phyloP scores from a whole-genome alignment of 2,888 invertebrate genomes.

The Pimpla rufipes region DNA sequence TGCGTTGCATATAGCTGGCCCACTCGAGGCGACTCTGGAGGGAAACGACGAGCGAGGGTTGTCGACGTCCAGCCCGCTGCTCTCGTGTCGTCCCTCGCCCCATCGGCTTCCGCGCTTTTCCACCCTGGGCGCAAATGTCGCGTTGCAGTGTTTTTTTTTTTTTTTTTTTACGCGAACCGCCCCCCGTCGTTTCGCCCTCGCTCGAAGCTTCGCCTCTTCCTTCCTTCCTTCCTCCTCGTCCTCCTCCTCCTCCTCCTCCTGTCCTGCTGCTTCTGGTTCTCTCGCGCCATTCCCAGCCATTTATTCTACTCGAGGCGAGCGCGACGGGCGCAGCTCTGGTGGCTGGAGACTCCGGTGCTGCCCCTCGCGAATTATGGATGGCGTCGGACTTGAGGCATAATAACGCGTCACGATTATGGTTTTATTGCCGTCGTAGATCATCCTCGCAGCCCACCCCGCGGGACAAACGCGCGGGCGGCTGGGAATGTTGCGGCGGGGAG shows the following conservation, averaged over 20 bases:
- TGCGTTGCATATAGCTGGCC: constrained; percentile 8
- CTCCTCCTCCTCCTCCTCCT: too few relatives aligned
- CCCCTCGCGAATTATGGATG: constrained; percentile 48
- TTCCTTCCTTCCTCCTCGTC: neutral
- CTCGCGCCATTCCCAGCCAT: constrained; percentile 43
- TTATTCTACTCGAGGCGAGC: constrained; percentile 47
- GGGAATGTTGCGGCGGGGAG: neutral
- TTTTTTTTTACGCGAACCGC: constrained; percentile 44
- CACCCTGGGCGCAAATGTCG: constrained; percentile 30
- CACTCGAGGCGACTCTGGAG: constrained; percentile 27
- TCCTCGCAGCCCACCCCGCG: constrained; percentile 37
- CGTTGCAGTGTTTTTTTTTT: constrained; percentile 49
- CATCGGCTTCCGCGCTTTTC: constrained; percentile 1
- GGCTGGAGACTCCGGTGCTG: constrained; percentile 3
- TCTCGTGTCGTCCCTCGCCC: neutral
- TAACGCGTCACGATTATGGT: constrained; percentile 61
- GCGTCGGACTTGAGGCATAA: constrained; percentile 52
- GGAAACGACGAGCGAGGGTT: constrained; percentile 36
- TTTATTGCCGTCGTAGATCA: constrained; percentile 59
- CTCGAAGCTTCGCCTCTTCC: constrained; percentile 9
- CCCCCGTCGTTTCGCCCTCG: neutral
- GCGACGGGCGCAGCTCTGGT: constrained; percentile 39
- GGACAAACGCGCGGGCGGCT: constrained; percentile 5
- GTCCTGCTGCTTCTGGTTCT: neutral
- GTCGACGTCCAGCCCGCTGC: constrained; percentile 35